Percentiles rank a stretch among this genome's conserved stretches.
These are phyloP conservation scores for Acropternis orthonyx DNA, from an alignment of 2,797 vertebrate species.

Conservation along the genomic window DNA sequence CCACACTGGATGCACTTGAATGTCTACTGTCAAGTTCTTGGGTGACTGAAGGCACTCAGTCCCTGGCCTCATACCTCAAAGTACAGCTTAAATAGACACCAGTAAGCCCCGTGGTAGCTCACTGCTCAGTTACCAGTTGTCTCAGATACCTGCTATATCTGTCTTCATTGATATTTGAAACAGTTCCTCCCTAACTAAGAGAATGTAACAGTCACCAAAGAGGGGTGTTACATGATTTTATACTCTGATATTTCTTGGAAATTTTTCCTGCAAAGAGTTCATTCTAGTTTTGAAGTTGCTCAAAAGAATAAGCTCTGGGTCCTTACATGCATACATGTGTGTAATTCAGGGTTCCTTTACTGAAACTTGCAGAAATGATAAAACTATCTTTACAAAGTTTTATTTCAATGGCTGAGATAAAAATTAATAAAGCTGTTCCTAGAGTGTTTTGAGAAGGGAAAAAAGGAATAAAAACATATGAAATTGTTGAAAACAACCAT, in stretches of 20 bases:
- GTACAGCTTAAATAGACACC: neutral
- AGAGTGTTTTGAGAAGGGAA: neutral
- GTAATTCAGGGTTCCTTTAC: neutral
- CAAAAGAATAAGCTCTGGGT: neutral
- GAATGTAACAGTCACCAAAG: neutral
- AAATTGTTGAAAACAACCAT: neutral
- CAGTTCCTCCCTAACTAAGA: neutral
- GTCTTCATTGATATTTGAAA: neutral
- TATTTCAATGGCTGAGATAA: neutral
- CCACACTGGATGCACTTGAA: neutral
- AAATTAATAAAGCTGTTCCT: neutral
- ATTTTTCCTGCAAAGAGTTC: neutral
- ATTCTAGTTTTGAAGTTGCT: neutral
- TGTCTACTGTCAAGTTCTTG: neutral
- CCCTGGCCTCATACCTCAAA: neutral
- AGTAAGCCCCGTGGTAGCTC: neutral
- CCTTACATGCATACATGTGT: fast-evolving
- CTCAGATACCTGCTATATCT: neutral
- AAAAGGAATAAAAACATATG: neutral
- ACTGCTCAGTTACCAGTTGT: neutral
- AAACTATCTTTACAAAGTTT: neutral
- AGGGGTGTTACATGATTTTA: neutral
- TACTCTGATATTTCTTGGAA: neutral
- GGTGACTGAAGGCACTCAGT: neutral
- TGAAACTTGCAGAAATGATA: neutral